Base-by-base conservation (phyloP, 2,888 invertebrate genomes). In the Drosophila quinaria region DNA sequence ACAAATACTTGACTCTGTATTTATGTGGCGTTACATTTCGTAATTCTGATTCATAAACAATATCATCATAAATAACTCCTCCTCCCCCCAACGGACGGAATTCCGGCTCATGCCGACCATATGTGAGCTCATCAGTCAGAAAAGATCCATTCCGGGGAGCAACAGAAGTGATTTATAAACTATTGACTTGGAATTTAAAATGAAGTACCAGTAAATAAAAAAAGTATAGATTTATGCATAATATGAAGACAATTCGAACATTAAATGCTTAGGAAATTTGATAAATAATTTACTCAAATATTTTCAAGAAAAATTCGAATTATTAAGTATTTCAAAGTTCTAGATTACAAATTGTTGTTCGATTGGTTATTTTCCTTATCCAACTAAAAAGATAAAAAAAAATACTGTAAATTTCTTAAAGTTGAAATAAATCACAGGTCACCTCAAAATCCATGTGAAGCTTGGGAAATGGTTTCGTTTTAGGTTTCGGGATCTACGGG, bases 21-120 rank as follows among this genome's bases (percentile, higher is more conserved):
- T 84, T 89, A 84, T 84, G 90, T 81, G 90, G 71, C 90, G 63
- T 66, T 72, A 61, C 79, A 73, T 66, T 60, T 49, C 81, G 72
- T 68, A 64, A 82, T 78, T 79, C 47, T 67, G 61, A 70, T 70
- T 85, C 76, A 73, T 88, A 79, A 78, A 61, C 46, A 49, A 69
- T 58, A 60, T 29, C 46, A 64, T 63, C 81, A 78, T 78, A 73
- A 78, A 81, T 71, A 59, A 39, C 49, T 11, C 17, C n/a, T 2
- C 6, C 11, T 8, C 10, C 35, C 31, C 22, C 22, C 22, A 22
- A 4, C 1, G 19, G 1, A 19, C 19, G 44, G n/a, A 65, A 56
- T 60, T 70, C 19, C 52, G 80, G 22, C 84, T 77, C 78, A 89
- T 89, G 82, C 73, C 78, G 15, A 41, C 33, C 72, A 80, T 17